A percentile compares a stretch with the other conserved stretches of the same genome.
Conservation (phyloP, 2,113 vertebrate species). For the Chelonoidis abingdonii region DNA sequence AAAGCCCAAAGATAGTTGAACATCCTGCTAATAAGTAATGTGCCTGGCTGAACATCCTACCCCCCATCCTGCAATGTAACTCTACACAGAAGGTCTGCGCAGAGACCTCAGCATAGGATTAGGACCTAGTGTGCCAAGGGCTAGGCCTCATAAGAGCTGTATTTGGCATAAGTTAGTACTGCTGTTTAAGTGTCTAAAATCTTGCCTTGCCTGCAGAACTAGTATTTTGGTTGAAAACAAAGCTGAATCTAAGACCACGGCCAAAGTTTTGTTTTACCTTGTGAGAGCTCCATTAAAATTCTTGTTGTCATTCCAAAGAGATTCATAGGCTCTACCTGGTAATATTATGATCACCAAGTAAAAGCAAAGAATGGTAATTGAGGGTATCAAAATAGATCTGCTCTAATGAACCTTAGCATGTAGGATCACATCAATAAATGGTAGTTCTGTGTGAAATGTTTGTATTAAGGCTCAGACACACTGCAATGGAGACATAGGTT, state of each 20-base stretch:
- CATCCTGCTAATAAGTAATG: background rate
- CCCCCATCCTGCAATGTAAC: background rate
- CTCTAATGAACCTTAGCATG: slow-evolving; percentile 7
- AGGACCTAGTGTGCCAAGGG: background rate
- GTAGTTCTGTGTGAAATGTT: slow-evolving; percentile 19
- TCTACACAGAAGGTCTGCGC: background rate
- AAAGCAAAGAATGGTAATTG: background rate
- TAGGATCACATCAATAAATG: slow-evolving; percentile 41
- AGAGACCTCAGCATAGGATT: background rate
- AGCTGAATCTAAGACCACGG: background rate
- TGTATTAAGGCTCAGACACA: slow-evolving; percentile 1
- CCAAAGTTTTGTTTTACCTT: background rate
- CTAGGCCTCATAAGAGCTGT: background rate
- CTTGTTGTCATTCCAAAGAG: background rate
- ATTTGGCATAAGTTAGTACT: background rate
- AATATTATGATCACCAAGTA: background rate
- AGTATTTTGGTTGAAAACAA: background rate
- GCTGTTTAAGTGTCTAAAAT: background rate
- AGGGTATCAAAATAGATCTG: slow-evolving; percentile 24
- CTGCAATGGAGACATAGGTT: slow-evolving; percentile 37
- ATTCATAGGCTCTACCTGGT: background rate
- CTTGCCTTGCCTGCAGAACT: background rate
- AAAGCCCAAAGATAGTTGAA: background rate
- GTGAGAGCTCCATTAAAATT: background rate
- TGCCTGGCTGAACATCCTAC: background rate